Evolutionary conservation across 2,888 invertebrate species (phyloP).

Genomic region (Dysmachus trigonus): DNA sequence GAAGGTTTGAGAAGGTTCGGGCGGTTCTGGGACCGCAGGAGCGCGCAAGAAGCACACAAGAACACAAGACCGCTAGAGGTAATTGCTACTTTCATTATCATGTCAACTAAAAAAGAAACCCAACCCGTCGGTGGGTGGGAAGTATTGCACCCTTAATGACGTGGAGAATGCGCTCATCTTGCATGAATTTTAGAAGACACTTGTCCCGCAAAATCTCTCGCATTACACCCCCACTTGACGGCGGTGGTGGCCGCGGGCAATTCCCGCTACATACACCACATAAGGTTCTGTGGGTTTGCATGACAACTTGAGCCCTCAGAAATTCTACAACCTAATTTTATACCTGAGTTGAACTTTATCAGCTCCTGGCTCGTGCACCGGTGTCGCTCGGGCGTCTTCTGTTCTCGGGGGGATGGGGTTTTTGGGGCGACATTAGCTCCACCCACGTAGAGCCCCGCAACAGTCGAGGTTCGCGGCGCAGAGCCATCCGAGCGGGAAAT

Average conservation of each 20-base stretch:
- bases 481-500: background rate
- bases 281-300: slow-evolving; percentile 20
- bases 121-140: background rate
- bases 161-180: background rate
- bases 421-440: background rate
- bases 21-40: background rate
- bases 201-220: background rate
- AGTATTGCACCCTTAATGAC: background rate
- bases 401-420: background rate
- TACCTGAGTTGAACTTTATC: slow-evolving; percentile 19
- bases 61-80: background rate
- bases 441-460: background rate
- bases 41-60: background rate
- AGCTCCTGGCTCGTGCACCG: background rate
- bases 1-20: background rate
- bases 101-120: background rate
- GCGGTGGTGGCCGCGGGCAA: background rate
- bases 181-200: background rate
- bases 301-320: slow-evolving; percentile 16
- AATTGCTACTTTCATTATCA: background rate
- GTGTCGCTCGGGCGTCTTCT: background rate
- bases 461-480: background rate
- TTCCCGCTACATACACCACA: background rate
- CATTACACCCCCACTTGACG: background rate
- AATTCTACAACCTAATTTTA: slow-evolving; percentile 23